These are phyloP conservation scores for Hydrophis major DNA, from an alignment of 2,797 vertebrate genomes.

Conservation along the genomic window DNA sequence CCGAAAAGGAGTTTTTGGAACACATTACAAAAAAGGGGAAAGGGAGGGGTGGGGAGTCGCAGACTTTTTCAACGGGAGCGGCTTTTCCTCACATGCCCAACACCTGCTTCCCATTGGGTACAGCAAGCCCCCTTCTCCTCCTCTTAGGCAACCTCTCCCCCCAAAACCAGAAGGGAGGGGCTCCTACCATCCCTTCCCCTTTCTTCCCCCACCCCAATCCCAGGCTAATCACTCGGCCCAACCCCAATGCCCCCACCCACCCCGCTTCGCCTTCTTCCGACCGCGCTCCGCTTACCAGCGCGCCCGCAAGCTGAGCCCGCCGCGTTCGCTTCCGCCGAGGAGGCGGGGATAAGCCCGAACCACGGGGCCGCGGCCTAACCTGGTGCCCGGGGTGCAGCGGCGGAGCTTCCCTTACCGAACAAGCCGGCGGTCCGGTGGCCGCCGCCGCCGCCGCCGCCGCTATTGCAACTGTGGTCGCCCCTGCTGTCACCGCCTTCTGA, in stretches of 20 bases:
- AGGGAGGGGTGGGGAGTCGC: fast-evolving
- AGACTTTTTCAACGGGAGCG: not conserved
- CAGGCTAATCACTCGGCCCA: not conserved
- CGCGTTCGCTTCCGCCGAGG: not conserved
- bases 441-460: not conserved
- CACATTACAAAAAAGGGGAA: not conserved
- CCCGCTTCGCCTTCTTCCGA: not conserved
- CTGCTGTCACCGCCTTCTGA: not conserved
- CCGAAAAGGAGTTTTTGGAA: not conserved
- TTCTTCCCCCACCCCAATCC: not conserved
- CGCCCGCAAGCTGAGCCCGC: not conserved
- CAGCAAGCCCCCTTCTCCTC: no score
- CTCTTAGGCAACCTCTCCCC: not conserved
- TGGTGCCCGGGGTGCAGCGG: not conserved
- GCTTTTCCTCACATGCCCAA: not conserved
- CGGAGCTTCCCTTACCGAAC: not conserved
- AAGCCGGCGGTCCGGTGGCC: not conserved
- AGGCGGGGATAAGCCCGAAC: not conserved
- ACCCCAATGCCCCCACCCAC: not conserved
- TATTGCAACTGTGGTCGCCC: no score
- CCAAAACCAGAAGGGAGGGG: not conserved
- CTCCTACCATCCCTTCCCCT: not conserved
- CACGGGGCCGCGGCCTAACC: constrained; percentile 5
- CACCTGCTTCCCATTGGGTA: not conserved
- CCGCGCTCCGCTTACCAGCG: not conserved